Base-by-base conservation (phyloP, 2,113 vertebrate species). In the Pangasianodon gigas region DNA sequence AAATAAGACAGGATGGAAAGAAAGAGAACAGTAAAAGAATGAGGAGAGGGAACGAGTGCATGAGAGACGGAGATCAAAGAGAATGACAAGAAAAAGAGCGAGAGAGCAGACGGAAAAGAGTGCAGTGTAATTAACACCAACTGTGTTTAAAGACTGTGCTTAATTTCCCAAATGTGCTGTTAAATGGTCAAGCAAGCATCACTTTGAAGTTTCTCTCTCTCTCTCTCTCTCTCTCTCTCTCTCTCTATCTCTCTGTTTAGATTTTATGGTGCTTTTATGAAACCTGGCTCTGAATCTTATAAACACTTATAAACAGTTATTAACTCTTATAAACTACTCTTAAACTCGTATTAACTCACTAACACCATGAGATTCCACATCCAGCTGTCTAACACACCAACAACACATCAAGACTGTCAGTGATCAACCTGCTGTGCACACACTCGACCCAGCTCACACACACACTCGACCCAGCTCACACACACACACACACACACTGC, bases 371-470 rank as follows among this genome's bases (percentile, higher is more conserved):
- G 16, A 56, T 84, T 82, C 54, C 81, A 26, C 81, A 41, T 58
- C 56, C 52, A 84, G 81, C n/a, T 41, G 3, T 83, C 24, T 56
- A 37, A 56, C 52, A 79, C 41, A 48, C 44, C 9, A 44, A 41
- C 10, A 71, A 29, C 46, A 79, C 41, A 56, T 2, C 52, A 32
- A n/a, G 26, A 82, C n/a, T 54, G 24, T 54, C 51, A 32, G 79
- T 32, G 18, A 41, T 84, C 32, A 84, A 84, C 81, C 81, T 84
- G 81, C 81, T 54, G 26, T n/a, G 6, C 37, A 75, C 71, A 75
- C 29, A 52, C 79, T 18, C 37, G 8, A 19, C 71, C 6, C 41
- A 29, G 62, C 62, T 54, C 46, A 6, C 46, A 24, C 24, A 69
- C 14, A 16, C 67, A 69, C 60, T 29, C 26, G 0, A 65, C 62